Evolutionary conservation across 2,888 invertebrate genomes (phyloP), one percentile per base, ranked within the genome.

Genomic region (Minunthozetes semirufus): DNA sequence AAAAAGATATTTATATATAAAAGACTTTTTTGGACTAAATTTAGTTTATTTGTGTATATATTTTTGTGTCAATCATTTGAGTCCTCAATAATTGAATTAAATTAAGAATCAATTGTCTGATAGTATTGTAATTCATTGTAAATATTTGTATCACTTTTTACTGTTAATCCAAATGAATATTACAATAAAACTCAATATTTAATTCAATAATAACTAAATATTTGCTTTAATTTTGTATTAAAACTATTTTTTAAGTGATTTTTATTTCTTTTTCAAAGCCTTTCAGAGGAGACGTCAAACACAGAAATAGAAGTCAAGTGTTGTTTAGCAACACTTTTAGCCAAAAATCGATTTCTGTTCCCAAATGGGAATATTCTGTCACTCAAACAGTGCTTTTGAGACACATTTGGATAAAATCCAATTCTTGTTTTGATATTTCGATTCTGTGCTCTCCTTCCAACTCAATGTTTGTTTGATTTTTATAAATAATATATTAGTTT

Each of bases 271-370:
- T 3, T 48, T 48, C 48, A 3, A 17, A 19, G 5, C 19, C 17
- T 11, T 59, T 59, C 22, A 59, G 3, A 27, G 2, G 27, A 33
- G 19, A 59, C 15, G 27, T 22, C 59, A 59, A 66, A 17, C 56
- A 61, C 61, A 66, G 6, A 38, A 66, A 66, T 33, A 66, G 33
- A 66, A 38, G 15, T 66, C 33, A n/a, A 17, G 42, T 19, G 33
- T 66, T 48, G 46, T 70, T 70, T 70, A 22, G 46, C 70, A 48
- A 70, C 70, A 66, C 38, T 66, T 68, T 70, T 70, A 25, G 25
- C 8, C 25, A n/a, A 70, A 70, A 48, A 70, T 70, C 70, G 70
- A 70, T 70, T 70, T 70, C 22, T 17, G 3, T 22, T 25, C 29
- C 15, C 6, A 66, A 66, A 38, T 15, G 8, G 19, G 11, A 38